A percentile compares a stretch with the other conserved stretches of the same genome.
These are phyloP conservation scores for Montipora sp. DNA, from an alignment of 64 coral and sea anemone species.

Conservation along the genomic window DNA sequence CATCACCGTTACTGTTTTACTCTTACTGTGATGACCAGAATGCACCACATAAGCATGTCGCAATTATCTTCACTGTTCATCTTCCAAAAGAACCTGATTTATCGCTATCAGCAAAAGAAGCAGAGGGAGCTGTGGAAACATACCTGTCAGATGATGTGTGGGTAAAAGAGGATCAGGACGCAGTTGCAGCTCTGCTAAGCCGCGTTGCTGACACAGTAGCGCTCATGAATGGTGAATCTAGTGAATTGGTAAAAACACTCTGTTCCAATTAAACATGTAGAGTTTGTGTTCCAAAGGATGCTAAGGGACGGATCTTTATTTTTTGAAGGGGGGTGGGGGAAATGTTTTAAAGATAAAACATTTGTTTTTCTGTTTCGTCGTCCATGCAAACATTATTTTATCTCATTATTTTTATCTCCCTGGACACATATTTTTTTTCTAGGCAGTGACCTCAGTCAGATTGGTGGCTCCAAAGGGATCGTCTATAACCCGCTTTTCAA, in stretches of 20 bases:
- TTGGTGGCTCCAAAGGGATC: too few relatives aligned
- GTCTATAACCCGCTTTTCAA: too few relatives aligned
- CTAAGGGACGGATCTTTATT: too few relatives aligned
- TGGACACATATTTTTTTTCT: too few relatives aligned
- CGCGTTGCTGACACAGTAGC: conserved; percentile 85
- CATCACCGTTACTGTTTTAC: conserved; percentile 79
- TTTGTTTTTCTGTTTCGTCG: too few relatives aligned
- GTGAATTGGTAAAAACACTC: background rate
- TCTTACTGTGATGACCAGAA: conserved; percentile 85
- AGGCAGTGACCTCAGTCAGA: too few relatives aligned
- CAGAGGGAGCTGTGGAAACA: conserved; percentile 68
- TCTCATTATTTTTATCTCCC: too few relatives aligned
- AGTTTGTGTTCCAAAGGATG: background rate
- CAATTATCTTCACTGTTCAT: conserved; percentile 85
- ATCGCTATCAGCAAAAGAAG: conserved; percentile 60
- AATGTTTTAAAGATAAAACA: too few relatives aligned
- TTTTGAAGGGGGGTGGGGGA: too few relatives aligned
- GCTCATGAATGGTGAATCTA: conserved; percentile 70
- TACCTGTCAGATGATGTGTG: conserved; percentile 62
- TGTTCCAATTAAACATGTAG: background rate
- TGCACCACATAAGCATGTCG: conserved; percentile 69
- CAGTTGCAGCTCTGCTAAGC: conserved; percentile 62
- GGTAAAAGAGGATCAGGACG: conserved; percentile 55
- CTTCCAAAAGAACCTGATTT: conserved; percentile 60
- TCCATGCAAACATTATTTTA: too few relatives aligned